Evolutionary conservation across 2,113 vertebrate species (phyloP), one percentile per base, ranked within the genome.

Genomic region (Microtus ochrogaster): DNA sequence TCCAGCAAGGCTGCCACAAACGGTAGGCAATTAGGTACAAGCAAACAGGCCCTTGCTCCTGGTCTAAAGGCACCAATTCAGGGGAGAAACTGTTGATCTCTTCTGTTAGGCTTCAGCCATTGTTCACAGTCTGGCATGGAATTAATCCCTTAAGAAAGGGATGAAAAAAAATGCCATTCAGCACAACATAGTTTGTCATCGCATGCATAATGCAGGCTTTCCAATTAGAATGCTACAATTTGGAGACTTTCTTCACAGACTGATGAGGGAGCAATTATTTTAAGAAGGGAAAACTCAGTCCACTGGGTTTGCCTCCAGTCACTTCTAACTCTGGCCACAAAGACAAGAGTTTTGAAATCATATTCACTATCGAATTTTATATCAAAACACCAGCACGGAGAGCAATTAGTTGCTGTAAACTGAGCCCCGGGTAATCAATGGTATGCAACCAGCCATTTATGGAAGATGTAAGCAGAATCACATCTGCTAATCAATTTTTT

Each of bases 241-340:
- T 91, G 96, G 96, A 97, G 98, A 90, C 96, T 98, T 97, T 86
- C 95, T 91, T 94, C 95, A 96, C 97, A 96, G 94, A 92, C 90
- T 97, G 97, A 97, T 94, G 93, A 97, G 97, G 97, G 94, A 96
- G 83, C 93, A 94, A 97, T 98, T 98, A 97, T 98, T 98, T 97
- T 96, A 96, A 97, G 90, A 97, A 92, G 88, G 90, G 77, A 96
- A 96, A 98, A 95, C 93, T 93, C 85, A 98, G 92, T 94, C 92
- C 96, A 96, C 73, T 97, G 96, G 77, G 88, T 97, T 97, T 97
- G 89, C 85, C 89, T 98, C 33, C 10, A 95, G 94, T 98, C 96
- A 95, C 90, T 97, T 97, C 77, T 95, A 89, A 97, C 86, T 98
- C 91, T 91, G 97, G 94, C 66, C 70, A 1, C 95, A 92, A 93